Conservation (phyloP, 2,888 invertebrate species). For the Netelia virgata region DNA sequence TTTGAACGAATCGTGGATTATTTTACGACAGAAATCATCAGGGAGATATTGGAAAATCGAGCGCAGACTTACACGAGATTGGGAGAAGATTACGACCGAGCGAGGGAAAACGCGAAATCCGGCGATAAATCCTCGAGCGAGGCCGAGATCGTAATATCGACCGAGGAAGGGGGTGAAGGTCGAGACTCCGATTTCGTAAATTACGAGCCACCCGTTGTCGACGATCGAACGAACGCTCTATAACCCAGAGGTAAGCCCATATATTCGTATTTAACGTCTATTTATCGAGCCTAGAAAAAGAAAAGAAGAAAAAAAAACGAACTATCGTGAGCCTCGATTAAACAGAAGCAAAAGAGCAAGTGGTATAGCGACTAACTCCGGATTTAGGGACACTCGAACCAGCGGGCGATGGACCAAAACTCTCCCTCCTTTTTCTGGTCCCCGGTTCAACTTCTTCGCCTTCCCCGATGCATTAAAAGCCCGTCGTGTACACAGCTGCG, state of each 20-base stretch:
- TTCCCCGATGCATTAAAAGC: slow-evolving; percentile 77
- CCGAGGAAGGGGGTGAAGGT: slow-evolving; percentile 74
- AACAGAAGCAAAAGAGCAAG: slow-evolving; percentile 65
- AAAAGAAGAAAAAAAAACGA: slow-evolving; percentile 17
- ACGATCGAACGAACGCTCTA: slow-evolving; percentile 38
- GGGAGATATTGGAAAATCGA: slow-evolving; percentile 91
- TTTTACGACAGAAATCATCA: slow-evolving; percentile 88
- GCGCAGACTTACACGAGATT: slow-evolving; percentile 87
- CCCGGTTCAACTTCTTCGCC: slow-evolving; percentile 59
- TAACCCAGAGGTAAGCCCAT: slow-evolving; percentile 53
- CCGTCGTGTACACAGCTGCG: slow-evolving; percentile 84
- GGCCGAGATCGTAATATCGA: slow-evolving; percentile 75
- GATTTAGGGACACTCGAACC: slow-evolving; percentile 82
- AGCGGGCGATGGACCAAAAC: slow-evolving; percentile 75
- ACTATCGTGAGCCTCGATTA: slow-evolving; percentile 56
- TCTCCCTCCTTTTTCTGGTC: slow-evolving; percentile 42
- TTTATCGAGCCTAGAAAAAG: slow-evolving; percentile 60
- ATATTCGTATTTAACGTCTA: slow-evolving; percentile 42
- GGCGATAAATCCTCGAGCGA: slow-evolving; percentile 60
- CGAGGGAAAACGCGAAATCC: slow-evolving; percentile 67
- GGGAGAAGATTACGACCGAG: slow-evolving; percentile 81
- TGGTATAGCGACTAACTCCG: slow-evolving; percentile 73
- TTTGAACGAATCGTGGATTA: background rate
- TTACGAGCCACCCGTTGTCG: slow-evolving; percentile 65
- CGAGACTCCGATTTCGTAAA: slow-evolving; percentile 72